A percentile compares a stretch with the other conserved stretches of the same genome.
Conservation (phyloP, 2,113 vertebrate genomes). For the Gallinago jamesoni region DNA sequence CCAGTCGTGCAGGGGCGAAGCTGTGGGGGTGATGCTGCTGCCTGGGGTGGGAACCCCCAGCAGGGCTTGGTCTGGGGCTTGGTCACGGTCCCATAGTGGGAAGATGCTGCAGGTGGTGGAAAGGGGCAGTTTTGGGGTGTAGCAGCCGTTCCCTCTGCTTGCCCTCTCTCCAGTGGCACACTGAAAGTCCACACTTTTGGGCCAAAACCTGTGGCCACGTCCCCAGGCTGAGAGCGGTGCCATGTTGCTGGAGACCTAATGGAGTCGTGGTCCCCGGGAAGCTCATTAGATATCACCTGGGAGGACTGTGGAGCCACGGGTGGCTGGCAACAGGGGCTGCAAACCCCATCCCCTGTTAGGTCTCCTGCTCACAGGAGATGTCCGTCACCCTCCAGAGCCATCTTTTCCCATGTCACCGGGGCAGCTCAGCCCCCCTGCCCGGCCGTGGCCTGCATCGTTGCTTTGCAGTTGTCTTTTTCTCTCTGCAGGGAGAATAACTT, state of each 20-base stretch:
- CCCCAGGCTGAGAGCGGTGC: not conserved
- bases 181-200: not conserved
- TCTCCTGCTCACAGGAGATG: not conserved
- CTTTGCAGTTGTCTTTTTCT: conserved; percentile 65
- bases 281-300: not conserved
- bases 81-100: fast-evolving
- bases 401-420: fast-evolving
- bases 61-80: not conserved
- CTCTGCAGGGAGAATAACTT: conserved; percentile 95
- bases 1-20: fast-evolving
- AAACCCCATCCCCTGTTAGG: not conserved
- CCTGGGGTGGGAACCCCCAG: not conserved
- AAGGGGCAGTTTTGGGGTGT: not conserved
- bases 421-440: not conserved
- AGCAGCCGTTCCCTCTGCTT: not conserved
- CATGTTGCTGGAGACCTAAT: fast-evolving
- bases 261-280: not conserved
- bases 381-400: not conserved
- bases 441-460: not conserved
- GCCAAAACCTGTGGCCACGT: not conserved
- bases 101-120: not conserved
- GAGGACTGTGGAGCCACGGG: not conserved
- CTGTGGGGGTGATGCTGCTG: not conserved
- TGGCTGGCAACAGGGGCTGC: not conserved
- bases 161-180: not conserved